Percentiles rank a stretch among this genome's conserved stretches.
These are phyloP conservation scores for Lerema accius DNA, from an alignment of 1,140 invertebrate genomes.

Conservation along the genomic window DNA sequence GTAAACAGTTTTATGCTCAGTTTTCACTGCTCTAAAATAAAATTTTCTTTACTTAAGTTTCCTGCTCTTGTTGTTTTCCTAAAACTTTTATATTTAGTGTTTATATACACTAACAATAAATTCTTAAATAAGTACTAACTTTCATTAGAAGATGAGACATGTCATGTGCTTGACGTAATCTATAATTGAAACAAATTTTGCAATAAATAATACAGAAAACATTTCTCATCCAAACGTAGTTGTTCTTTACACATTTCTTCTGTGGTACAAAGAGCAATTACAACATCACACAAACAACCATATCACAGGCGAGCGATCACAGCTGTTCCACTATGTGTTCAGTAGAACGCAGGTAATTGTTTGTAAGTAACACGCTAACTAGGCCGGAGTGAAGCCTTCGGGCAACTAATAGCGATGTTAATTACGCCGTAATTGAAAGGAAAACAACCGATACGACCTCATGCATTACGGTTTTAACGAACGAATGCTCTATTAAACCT, in stretches of 20 bases:
- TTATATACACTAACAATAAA: too few species aligned
- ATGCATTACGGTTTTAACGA: conserved; percentile 34
- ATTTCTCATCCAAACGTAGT: too few species aligned
- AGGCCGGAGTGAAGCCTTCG: conserved; percentile 41
- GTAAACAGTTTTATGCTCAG: too few species aligned
- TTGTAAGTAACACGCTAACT: conserved; percentile 71
- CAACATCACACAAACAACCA: conserved; percentile 37
- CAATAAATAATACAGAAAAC: too few species aligned
- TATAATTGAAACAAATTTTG: too few species aligned
- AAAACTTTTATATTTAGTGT: too few species aligned
- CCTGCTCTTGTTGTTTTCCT: too few species aligned
- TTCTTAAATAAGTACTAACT: too few species aligned
- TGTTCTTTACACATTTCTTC: conserved; percentile 20
- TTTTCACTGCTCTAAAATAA: too few species aligned
- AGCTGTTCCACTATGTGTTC: conserved; percentile 29
- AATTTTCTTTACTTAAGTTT: background rate
- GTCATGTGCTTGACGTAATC: too few species aligned
- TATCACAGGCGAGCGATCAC: conserved; percentile 29
- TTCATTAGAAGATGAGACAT: too few species aligned
- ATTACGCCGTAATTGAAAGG: conserved; percentile 50
- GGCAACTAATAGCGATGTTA: conserved; percentile 47
- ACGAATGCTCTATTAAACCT: background rate
- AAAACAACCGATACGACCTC: conserved; percentile 39
- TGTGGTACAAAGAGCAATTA: conserved; percentile 48
- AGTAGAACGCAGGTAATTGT: conserved; percentile 55